phyloP scores from a whole-genome alignment of 1,140 invertebrate genomes.

The Bombus impatiens region DNA sequence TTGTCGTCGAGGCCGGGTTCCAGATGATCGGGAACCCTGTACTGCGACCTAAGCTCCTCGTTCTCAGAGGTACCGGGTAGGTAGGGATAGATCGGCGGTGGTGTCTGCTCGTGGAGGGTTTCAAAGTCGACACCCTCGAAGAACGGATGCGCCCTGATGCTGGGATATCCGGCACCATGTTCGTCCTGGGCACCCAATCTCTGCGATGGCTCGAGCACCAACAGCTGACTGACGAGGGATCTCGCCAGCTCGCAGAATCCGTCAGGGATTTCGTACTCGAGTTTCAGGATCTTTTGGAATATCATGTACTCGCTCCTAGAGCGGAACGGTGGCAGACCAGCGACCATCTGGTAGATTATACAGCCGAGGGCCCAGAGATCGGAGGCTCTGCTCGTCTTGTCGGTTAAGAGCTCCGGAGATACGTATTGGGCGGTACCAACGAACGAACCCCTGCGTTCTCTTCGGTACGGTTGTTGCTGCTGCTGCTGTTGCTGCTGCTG shows the following conservation, averaged over 20 bases:
- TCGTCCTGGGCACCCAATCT: constrained; percentile 93
- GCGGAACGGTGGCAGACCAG: constrained; percentile 95
- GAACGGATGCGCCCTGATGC: constrained; percentile 93
- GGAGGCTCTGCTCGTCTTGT: constrained; percentile 91
- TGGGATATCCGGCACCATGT: constrained; percentile 88
- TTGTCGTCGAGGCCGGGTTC: constrained; percentile 93
- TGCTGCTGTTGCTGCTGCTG: constrained; percentile 62
- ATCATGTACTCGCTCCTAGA: constrained; percentile 97
- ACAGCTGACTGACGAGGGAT: constrained; percentile 93
- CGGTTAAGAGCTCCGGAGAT: constrained; percentile 96
- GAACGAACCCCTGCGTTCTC: constrained; percentile 91
- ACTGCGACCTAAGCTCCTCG: constrained; percentile 85
- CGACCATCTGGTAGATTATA: constrained; percentile 98
- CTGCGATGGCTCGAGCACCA: constrained; percentile 91
- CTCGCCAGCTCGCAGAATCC: constrained; percentile 92
- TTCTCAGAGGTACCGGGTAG: constrained; percentile 89
- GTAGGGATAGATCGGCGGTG: constrained; percentile 93
- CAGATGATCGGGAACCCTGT: constrained; percentile 88
- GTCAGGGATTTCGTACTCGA: constrained; percentile 96
- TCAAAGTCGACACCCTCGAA: constrained; percentile 94
- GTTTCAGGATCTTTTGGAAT: constrained; percentile 96
- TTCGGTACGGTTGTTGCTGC: constrained; percentile 71
- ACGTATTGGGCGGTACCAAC: constrained; percentile 99
- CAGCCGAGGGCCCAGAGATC: constrained; percentile 99
- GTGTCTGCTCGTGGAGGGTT: constrained; percentile 88